phyloP scores from a whole-genome alignment of 1,140 invertebrate genomes.

The Caenorhabditis brenneri region DNA sequence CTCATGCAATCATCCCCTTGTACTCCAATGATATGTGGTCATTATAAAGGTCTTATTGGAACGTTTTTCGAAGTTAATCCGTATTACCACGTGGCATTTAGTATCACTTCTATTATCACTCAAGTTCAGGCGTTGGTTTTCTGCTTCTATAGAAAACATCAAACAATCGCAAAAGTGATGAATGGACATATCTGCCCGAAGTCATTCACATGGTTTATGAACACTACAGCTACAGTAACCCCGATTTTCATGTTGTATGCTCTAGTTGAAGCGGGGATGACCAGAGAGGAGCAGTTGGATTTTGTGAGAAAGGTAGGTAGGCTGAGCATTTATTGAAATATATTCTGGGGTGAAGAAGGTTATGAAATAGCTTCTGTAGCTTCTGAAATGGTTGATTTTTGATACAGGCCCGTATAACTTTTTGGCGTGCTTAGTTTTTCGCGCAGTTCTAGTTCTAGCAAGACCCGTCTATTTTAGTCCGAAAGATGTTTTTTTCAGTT shows the following conservation, averaged over 20 bases:
- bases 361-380: too few species aligned
- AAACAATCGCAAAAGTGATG: background rate
- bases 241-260: background rate
- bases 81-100: background rate
- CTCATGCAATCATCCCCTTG: background rate
- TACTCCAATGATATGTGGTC: background rate
- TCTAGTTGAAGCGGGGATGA: background rate
- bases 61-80: background rate
- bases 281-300: background rate
- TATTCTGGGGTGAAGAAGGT: too few species aligned
- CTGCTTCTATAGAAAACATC: conserved; percentile 1
- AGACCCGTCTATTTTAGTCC: too few species aligned
- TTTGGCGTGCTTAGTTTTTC: too few species aligned
- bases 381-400: too few species aligned
- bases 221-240: background rate
- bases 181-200: background rate
- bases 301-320: conserved; percentile 1
- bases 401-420: too few species aligned
- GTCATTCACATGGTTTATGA: background rate
- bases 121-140: background rate
- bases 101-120: background rate
- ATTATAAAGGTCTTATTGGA: background rate
- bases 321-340: too few species aligned
- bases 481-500: too few species aligned
- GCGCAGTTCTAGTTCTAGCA: too few species aligned